A percentile compares a stretch with the other conserved stretches of the same genome.
phyloP scores from a whole-genome alignment of 1,140 invertebrate genomes.

The Micrasema minimum region DNA sequence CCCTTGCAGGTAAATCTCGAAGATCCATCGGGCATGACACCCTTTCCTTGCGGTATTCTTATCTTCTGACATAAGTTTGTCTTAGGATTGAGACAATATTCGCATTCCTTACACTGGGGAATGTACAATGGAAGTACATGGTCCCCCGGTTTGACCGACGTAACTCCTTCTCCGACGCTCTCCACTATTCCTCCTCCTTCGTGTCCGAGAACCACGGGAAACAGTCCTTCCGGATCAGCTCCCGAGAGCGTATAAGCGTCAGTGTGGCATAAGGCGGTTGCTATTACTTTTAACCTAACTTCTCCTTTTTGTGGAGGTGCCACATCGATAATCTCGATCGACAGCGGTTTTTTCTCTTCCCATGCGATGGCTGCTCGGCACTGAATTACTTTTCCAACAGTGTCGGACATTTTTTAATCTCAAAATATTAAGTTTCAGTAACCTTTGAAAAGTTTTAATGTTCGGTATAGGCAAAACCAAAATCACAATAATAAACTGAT shows the following conservation, averaged over 20 bases:
- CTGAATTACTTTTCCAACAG: slow-evolving; percentile 69
- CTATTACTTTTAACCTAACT: slow-evolving; percentile 83
- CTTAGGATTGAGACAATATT: slow-evolving; percentile 95
- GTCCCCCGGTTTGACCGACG: slow-evolving; percentile 88
- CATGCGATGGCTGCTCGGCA: slow-evolving; percentile 94
- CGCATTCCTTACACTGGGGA: slow-evolving; percentile 96
- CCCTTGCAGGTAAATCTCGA: slow-evolving; percentile 92
- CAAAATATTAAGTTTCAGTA: neutral
- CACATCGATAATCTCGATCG: slow-evolving; percentile 92
- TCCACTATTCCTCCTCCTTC: slow-evolving; percentile 97
- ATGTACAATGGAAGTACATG: slow-evolving; percentile 97
- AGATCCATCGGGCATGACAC: slow-evolving; percentile 97
- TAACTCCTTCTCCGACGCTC: slow-evolving; percentile 94
- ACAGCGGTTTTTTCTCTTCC: slow-evolving; percentile 86
- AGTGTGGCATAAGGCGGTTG: slow-evolving; percentile 97
- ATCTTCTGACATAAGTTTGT: slow-evolving; percentile 98
- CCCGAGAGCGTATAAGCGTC: slow-evolving; percentile 95
- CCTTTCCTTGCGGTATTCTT: slow-evolving; percentile 85
- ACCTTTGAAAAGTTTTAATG: too few relatives aligned
- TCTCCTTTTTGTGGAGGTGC: slow-evolving; percentile 92
- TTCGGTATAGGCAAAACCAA: too few relatives aligned
- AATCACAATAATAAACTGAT: too few relatives aligned
- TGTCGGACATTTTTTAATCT: slow-evolving; percentile 17
- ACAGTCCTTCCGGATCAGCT: slow-evolving; percentile 92
- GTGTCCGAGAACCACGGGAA: slow-evolving; percentile 93